Evolutionary conservation across 2,797 vertebrate genomes (phyloP).

Genomic region (Gadopsis marmoratus): DNA sequence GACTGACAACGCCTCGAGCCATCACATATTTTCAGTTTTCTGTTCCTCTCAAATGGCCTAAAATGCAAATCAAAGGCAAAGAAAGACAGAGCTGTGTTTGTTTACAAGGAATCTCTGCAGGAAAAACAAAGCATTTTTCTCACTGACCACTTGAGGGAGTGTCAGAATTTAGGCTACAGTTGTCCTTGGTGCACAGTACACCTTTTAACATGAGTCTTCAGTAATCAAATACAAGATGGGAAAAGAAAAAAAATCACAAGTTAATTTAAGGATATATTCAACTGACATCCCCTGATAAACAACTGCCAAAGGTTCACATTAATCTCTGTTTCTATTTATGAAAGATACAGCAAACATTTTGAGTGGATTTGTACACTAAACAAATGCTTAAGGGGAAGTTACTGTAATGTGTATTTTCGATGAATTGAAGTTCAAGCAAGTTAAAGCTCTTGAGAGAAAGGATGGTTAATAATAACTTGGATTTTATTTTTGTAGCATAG

Average conservation of each 20-base stretch:
- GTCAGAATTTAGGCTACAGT: slow-evolving; percentile 25
- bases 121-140: slow-evolving; percentile 12
- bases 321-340: not conserved
- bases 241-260: not conserved
- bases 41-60: not conserved
- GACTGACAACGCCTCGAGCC: not conserved
- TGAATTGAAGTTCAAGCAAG: not conserved
- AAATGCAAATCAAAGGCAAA: slow-evolving; percentile 2
- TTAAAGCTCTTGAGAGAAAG: not conserved
- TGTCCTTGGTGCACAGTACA: slow-evolving; percentile 14
- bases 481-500: not conserved
- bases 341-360: not conserved
- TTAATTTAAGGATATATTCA: not conserved
- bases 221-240: not conserved
- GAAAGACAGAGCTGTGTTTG: not conserved
- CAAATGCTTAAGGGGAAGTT: not conserved
- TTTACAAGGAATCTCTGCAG: not conserved
- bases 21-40: not conserved
- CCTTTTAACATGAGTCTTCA: slow-evolving; percentile 23
- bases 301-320: not conserved
- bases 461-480: not conserved
- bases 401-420: not conserved
- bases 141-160: slow-evolving; percentile 32
- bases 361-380: not conserved
- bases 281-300: not conserved